These are phyloP conservation scores for Pseudomyrmex dendroicus DNA, from an alignment of 1,140 invertebrate species.

Conservation along the genomic window DNA sequence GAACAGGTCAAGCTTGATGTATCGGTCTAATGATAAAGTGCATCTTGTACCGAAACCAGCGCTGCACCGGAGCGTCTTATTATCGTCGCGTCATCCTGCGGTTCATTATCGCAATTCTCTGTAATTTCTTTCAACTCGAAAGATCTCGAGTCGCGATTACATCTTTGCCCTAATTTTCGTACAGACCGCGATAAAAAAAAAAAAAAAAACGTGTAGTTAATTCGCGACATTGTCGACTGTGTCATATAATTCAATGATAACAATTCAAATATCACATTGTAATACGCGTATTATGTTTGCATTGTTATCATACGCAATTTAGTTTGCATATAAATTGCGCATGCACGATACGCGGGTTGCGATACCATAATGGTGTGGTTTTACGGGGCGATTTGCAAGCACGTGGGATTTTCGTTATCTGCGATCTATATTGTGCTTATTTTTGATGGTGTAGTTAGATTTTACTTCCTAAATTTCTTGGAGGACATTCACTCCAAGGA, in stretches of 20 bases:
- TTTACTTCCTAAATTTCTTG: not conserved
- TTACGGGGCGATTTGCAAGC: not conserved
- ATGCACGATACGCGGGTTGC: not conserved
- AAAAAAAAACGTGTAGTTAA: not conserved
- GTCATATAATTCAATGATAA: constrained; percentile 18
- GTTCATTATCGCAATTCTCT: not conserved
- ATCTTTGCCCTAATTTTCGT: not conserved
- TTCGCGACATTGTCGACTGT: not conserved
- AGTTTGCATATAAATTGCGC: constrained; percentile 15
- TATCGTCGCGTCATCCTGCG: constrained; percentile 3
- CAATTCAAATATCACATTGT: not conserved
- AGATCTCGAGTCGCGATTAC: too few relatives aligned
- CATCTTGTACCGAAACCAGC: not conserved
- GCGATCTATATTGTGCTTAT: not conserved
- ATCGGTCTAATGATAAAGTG: constrained; percentile 18
- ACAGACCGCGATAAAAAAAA: not conserved
- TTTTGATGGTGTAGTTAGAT: not conserved
- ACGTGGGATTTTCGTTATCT: not conserved
- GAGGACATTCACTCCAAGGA: too few relatives aligned
- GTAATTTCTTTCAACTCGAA: not conserved
- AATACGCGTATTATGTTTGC: not conserved
- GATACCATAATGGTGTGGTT: not conserved
- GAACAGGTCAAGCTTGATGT: constrained; percentile 47
- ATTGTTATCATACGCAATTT: constrained; percentile 20
- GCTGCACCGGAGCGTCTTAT: constrained; percentile 12